Percentiles rank a stretch among this genome's conserved stretches.
These are phyloP conservation scores for Melipona quadrifasciata DNA, from an alignment of 1,140 invertebrate species.

Conservation along the genomic window DNA sequence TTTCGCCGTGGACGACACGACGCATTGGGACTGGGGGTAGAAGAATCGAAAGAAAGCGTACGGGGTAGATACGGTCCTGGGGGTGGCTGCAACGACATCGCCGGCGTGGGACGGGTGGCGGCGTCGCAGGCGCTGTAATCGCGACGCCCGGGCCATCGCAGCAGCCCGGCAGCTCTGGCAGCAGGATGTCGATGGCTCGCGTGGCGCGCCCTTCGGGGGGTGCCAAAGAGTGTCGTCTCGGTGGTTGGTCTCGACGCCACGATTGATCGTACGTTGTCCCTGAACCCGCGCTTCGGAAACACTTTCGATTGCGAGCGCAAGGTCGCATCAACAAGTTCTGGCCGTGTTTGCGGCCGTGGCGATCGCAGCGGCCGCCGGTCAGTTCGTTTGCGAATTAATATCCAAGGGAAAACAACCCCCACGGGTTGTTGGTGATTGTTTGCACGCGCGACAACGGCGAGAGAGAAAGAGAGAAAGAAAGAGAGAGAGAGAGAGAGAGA, in stretches of 20 bases:
- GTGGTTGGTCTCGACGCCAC: conserved; percentile 51
- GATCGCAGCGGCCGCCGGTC: background rate
- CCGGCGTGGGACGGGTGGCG: conserved; percentile 54
- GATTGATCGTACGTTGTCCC: conserved; percentile 66
- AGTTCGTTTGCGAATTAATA: background rate
- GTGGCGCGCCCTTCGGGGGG: conserved; percentile 76
- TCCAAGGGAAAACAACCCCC: background rate
- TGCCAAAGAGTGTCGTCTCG: conserved; percentile 63
- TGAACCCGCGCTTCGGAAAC: conserved; percentile 32
- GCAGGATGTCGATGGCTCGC: conserved; percentile 77
- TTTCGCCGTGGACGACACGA: background rate
- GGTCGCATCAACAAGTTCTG: conserved; percentile 51
- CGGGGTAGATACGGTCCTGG: conserved; percentile 47
- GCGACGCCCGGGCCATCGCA: conserved; percentile 80
- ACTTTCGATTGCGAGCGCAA: conserved; percentile 24
- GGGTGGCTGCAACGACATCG: conserved; percentile 33
- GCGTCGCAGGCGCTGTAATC: conserved; percentile 74
- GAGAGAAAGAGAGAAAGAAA: too few relatives aligned
- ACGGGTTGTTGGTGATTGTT: background rate
- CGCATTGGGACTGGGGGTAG: too few relatives aligned
- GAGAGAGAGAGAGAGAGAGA: too few relatives aligned
- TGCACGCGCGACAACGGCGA: background rate
- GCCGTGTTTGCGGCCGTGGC: background rate
- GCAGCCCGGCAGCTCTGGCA: conserved; percentile 73
- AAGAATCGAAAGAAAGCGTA: too few relatives aligned